A percentile compares a stretch with the other conserved stretches of the same genome.
phyloP scores from a whole-genome alignment of 2,888 invertebrate genomes.

The Chaitophorus viminalis region DNA sequence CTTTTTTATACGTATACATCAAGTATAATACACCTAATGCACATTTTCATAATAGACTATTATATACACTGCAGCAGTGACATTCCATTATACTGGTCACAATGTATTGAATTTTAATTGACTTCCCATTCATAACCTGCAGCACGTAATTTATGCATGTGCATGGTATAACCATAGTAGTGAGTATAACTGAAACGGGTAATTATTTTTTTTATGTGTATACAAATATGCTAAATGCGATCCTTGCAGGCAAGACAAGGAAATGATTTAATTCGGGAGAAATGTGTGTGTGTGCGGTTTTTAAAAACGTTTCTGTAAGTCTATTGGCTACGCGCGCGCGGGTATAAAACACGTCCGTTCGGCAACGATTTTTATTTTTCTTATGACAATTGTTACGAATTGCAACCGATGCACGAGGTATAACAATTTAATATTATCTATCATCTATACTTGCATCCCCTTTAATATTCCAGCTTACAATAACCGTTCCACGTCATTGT shows the following conservation, averaged over 20 bases:
- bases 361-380: background rate
- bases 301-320: background rate
- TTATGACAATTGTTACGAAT: background rate
- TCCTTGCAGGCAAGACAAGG: background rate
- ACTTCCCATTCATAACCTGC: conserved; percentile 39
- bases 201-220: background rate
- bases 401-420: background rate
- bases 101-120: conserved; percentile 39
- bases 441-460: too few species aligned
- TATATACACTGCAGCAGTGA: background rate
- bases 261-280: background rate
- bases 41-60: background rate
- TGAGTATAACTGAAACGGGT: background rate
- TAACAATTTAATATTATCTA: too few species aligned
- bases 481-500: too few species aligned
- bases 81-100: conserved; percentile 10
- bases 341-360: background rate
- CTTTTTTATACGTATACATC: too few species aligned
- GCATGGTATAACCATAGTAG: background rate
- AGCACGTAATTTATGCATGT: background rate
- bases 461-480: too few species aligned
- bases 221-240: background rate
- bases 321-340: background rate
- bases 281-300: background rate
- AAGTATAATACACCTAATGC: background rate